These are phyloP conservation scores for Pristionchus exspectatus DNA, from an alignment of 2,888 invertebrate genomes.

Conservation along the genomic window DNA sequence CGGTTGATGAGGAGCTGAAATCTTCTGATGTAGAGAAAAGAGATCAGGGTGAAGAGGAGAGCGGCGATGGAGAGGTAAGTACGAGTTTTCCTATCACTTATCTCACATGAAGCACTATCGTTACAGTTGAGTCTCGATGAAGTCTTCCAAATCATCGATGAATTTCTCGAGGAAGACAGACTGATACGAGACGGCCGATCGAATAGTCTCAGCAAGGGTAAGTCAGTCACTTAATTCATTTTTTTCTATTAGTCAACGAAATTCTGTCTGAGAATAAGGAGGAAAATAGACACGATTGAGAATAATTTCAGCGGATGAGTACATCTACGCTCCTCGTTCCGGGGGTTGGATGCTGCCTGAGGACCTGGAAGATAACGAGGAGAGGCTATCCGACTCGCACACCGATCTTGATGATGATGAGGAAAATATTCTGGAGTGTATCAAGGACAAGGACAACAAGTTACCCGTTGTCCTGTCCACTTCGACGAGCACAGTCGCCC, in stretches of 20 bases:
- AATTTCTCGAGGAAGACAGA: background rate
- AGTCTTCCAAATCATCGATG: background rate
- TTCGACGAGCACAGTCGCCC: too few relatives aligned
- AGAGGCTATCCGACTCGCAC: background rate
- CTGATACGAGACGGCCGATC: background rate
- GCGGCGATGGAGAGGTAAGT: too few relatives aligned
- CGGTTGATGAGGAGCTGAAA: too few relatives aligned
- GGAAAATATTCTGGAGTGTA: too few relatives aligned
- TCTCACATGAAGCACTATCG: background rate
- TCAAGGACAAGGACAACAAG: too few relatives aligned
- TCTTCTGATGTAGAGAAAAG: too few relatives aligned
- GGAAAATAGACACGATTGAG: background rate
- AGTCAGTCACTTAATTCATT: background rate
- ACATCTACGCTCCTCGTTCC: background rate
- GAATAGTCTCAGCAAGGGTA: background rate
- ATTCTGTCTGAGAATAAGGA: too few relatives aligned
- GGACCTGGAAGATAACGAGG: background rate
- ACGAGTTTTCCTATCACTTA: too few relatives aligned
- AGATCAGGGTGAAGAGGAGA: too few relatives aligned
- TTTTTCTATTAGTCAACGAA: too few relatives aligned
- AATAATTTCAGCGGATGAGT: background rate
- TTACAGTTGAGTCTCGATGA: background rate
- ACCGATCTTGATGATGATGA: too few relatives aligned
- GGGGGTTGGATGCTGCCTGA: background rate
- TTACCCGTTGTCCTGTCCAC: too few relatives aligned